Base-by-base conservation (phyloP, 1,140 invertebrate genomes). In the Drosophila varians region DNA sequence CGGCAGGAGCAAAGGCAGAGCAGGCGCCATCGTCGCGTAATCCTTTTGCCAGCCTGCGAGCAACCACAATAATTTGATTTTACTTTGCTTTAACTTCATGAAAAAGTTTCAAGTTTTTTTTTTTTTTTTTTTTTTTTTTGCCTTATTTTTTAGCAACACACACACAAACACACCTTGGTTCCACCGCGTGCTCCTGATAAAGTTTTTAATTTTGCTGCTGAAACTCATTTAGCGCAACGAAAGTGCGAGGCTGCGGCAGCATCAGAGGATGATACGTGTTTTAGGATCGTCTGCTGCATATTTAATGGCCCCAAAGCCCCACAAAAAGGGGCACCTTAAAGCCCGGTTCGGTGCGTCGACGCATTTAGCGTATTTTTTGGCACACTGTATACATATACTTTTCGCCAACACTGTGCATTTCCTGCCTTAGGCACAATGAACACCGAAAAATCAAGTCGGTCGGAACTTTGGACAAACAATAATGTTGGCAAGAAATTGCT, bases 21-120 rank as follows among this genome's bases (percentile, higher is more conserved):
- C 28, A 42, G 42, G 49, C 56, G 47, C 51, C 56, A 60, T 31
- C 46, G 47, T 55, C 72, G 75, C 68, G 77, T 86, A 86, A 86
- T 86, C 80, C 80, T 86, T 86, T 86, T 84, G 80, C 82, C 76
- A 87, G 82, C 58, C 75, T 74, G 72, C 72, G 51, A 74, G 71
- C 73, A 87, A 87, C 82, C 82, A 82, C 82, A 87, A 87, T 87
- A 87, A 87, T 87, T 87, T 87, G 82, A 87, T 87, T 87, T 87
- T 87, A 88, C 83, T 87, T 87, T 87, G 82, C 82, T 87, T 87
- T 88, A 87, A 87, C 82, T 87, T 88, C 82, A 87, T 87, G 74
- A 87, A 87, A 87, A 87, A 87, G 77, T 82, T 88, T 82, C 64
- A 77, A 82, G 74, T 88, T 88, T 87, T 71, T 84, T 87, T 77